Base-by-base conservation (phyloP, 1,140 invertebrate species). In the Scylla paramamosain region DNA sequence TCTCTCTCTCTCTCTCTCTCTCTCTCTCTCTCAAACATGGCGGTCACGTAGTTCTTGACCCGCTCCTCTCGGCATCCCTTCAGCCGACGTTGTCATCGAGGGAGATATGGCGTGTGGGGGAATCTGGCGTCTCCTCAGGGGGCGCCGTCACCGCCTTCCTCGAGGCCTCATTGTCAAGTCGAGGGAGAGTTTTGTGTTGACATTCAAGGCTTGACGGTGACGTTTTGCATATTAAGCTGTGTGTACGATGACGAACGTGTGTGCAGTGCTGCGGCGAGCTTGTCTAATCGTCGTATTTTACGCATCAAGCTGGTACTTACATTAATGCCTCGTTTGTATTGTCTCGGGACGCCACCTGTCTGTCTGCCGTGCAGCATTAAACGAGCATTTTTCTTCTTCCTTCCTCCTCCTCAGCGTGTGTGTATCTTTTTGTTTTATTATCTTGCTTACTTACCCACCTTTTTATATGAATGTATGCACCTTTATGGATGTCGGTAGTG, bases 161-260 rank as follows among this genome's bases (percentile, higher is more conserved):
- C 31, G 87, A 45, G 31, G 4, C 25, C 25, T 28, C 25, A 39
- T 45, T 45, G 87, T n/a, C 25, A 14, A 39, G 32, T n/a, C 25
- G 32, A 39, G 32, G 32, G 48, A 29, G 29, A 20, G 87, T n/a
- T 77, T 77, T 77, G 67, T n/a, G 67, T 77, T 77, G 67, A 77
- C 67, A 77, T 77, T 77, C 67, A 77, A 20, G 67, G 67, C 67
- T 77, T 77, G 67, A 8, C 67, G 67, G 67, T 25, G 67, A 77
- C 67, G 67, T 77, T 77, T 77, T 77, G 67, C 67, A 77, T 77
- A n/a, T 77, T 77, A 77, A 77, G 16, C 67, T n/a, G 67, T n/a
- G 67, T n/a, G 67, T n/a, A 39, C 1, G 20, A 20, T 77, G 67
- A 77, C 25, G 67, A 20, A 77, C 67, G 67, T 77, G 67, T 77